A percentile compares a stretch with the other conserved stretches of the same genome.
Conservation (phyloP, 2,113 vertebrate species). For the Arothron firmamentum region DNA sequence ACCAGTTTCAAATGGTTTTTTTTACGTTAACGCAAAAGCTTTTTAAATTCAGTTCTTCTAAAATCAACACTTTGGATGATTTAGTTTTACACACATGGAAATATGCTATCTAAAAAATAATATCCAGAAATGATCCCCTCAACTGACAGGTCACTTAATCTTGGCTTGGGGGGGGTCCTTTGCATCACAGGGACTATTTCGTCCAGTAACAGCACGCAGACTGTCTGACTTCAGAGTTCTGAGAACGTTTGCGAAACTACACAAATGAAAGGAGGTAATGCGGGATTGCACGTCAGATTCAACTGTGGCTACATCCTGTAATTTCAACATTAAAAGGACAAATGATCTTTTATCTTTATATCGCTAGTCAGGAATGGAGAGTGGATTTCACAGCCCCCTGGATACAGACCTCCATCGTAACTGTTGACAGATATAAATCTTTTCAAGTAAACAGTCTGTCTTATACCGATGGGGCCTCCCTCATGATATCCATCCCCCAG, state of each 20-base stretch:
- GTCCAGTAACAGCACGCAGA: no score
- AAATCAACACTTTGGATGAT: not conserved
- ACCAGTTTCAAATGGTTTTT: slow-evolving; percentile 1
- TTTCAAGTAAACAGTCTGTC: slow-evolving; percentile 44
- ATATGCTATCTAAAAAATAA: no score
- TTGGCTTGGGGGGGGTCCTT: no score
- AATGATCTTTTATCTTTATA: not conserved
- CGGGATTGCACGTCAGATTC: no score
- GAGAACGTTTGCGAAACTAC: not conserved
- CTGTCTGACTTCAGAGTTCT: not conserved
- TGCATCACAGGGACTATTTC: no score
- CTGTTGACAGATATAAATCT: slow-evolving; percentile 54
- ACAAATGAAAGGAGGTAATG: not conserved
- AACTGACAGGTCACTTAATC: no score
- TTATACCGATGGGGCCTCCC: slow-evolving; percentile 47
- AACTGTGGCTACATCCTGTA: not conserved
- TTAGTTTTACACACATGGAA: not conserved
- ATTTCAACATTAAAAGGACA: not conserved
- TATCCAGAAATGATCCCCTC: no score
- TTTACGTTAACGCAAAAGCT: not conserved
- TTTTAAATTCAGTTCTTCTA: not conserved
- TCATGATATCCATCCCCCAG: slow-evolving; percentile 50
- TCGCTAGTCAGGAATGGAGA: not conserved
- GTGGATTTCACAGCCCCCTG: not conserved
- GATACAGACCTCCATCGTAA: slow-evolving; percentile 13